Evolutionary conservation across 2,888 invertebrate genomes (phyloP).

Genomic region (Nemapogon koenigi): DNA sequence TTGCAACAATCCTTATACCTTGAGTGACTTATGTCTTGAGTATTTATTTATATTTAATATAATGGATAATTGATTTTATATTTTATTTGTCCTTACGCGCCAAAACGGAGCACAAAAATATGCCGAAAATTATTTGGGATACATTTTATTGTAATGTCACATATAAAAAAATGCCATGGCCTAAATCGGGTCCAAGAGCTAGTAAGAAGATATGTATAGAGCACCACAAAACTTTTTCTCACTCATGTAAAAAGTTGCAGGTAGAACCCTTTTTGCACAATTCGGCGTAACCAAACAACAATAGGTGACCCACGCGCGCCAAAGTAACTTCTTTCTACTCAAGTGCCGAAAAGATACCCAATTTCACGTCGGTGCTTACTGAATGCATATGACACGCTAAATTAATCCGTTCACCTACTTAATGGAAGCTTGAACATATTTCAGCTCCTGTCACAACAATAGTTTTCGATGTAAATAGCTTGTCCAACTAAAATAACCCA

Average conservation of each 20-base stretch:
- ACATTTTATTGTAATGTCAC: too few species aligned
- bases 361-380: slow-evolving; percentile 38
- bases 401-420: slow-evolving; percentile 4
- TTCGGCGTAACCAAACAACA: slow-evolving; percentile 42
- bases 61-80: too few species aligned
- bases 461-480: neutral
- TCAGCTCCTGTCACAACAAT: neutral
- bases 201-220: too few species aligned
- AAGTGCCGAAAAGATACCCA: slow-evolving; percentile 38
- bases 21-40: too few species aligned
- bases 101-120: too few species aligned
- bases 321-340: slow-evolving; percentile 40
- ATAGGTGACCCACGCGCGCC: slow-evolving; percentile 36
- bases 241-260: slow-evolving; percentile 32
- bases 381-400: neutral
- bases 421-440: slow-evolving; percentile 3
- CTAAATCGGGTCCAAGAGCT: too few species aligned
- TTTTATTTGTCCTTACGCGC: too few species aligned
- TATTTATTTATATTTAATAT: too few species aligned
- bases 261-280: slow-evolving; percentile 64
- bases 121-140: too few species aligned
- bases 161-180: too few species aligned
- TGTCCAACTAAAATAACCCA: too few species aligned
- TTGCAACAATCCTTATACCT: too few species aligned
- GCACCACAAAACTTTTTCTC: slow-evolving; percentile 24